phyloP scores from a whole-genome alignment of 2,797 vertebrate species.

The Scarus forsteni region DNA sequence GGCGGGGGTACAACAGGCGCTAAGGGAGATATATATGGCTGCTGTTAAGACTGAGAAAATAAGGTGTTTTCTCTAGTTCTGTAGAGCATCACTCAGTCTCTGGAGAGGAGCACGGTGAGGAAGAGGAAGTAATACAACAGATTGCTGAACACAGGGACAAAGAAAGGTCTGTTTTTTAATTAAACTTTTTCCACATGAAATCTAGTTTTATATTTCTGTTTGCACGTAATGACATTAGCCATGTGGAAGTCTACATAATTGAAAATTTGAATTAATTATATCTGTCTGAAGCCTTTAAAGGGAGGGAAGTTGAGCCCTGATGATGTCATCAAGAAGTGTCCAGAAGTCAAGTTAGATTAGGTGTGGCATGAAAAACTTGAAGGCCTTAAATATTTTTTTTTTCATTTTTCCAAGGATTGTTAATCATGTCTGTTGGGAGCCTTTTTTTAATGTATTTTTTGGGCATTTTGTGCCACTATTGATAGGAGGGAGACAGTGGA shows the following conservation, averaged over 20 bases:
- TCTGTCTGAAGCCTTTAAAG: neutral
- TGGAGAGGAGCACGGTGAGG: conserved; percentile 12
- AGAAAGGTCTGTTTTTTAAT: neutral
- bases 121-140: conserved; percentile 10
- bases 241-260: neutral
- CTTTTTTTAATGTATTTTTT: too few relatives aligned
- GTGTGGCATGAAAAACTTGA: neutral
- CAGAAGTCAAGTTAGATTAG: neutral
- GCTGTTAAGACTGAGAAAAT: conserved; percentile 52
- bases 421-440: too few relatives aligned
- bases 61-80: conserved; percentile 48
- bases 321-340: neutral
- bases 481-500: too few relatives aligned
- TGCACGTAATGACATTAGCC: too few relatives aligned
- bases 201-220: neutral
- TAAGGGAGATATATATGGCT: conserved; percentile 52
- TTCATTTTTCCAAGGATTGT: too few relatives aligned
- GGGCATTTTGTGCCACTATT: too few relatives aligned
- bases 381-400: neutral
- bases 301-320: neutral
- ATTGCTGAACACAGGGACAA: conserved; percentile 2
- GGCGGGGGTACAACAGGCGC: conserved; percentile 57
- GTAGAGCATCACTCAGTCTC: conserved; percentile 57
- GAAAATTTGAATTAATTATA: neutral
- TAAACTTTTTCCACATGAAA: conserved; percentile 3